These are phyloP conservation scores for Sialia sialis DNA, from an alignment of 2,113 vertebrate genomes.

Conservation along the genomic window DNA sequence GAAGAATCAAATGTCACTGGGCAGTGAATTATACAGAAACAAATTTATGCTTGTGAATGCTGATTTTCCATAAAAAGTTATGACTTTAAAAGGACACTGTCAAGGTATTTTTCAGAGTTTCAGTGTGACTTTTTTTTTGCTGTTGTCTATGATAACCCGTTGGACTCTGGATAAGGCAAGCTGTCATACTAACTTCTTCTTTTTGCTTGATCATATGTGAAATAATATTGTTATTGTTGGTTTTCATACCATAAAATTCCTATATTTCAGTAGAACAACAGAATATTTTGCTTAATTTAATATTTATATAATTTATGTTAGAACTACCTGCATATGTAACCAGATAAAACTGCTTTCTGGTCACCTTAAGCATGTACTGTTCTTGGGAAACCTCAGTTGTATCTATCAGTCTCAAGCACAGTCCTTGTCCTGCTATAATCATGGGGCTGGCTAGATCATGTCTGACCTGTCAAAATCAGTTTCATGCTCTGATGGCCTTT, in stretches of 20 bases:
- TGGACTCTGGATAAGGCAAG: not conserved
- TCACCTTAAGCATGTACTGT: not conserved
- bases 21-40: constrained; percentile 51
- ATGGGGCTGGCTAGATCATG: not conserved
- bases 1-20: constrained; percentile 64
- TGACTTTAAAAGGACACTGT: constrained; percentile 17
- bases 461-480: not conserved
- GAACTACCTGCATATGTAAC: not conserved
- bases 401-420: not conserved
- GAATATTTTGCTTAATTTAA: not conserved
- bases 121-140: not conserved
- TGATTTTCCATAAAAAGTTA: constrained; percentile 43
- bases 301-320: not conserved
- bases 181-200: not conserved
- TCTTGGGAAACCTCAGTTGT: not conserved
- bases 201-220: not conserved
- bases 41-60: constrained; percentile 47
- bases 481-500: not conserved
- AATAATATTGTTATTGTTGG: not conserved
- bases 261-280: not conserved
- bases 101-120: constrained; percentile 32
- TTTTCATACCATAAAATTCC: not conserved
- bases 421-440: not conserved
- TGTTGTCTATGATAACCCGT: not conserved
- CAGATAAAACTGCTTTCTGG: not conserved